Base-by-base conservation (phyloP, 2,888 invertebrate genomes). In the Acanthococcus lagerstroemiae region DNA sequence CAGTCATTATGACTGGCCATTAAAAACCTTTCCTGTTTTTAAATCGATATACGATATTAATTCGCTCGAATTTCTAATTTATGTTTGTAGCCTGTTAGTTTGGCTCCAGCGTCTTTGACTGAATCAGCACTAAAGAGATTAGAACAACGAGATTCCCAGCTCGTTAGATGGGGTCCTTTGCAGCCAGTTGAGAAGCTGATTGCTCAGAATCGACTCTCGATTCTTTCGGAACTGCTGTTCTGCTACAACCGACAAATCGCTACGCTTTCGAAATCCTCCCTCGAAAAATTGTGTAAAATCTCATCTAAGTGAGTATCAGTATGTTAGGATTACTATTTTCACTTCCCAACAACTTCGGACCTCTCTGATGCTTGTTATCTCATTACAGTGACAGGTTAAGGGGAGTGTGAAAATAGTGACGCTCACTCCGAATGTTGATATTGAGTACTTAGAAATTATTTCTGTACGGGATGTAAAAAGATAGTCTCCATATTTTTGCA, bases 161-260 rank as follows among this genome's bases (percentile, higher is more conserved):
- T 89, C 69, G 88, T 95, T 52, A 87, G 85, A 73, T 90, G 94
- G 87, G 95, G 95, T 0, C 95, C 95, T 12, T 81, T 90, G 72
- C 84, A 90, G 15, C 92, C 93, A 75, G 86, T 94, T 52, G 94
- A 95, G 76, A 83, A 84, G 21, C 82, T 96, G 27, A 92, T 91
- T 77, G 90, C 94, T 48, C 93, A 94, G 76, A 95, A 95, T 77
- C 83, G 95, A 68, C 82, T 90, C 70, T 85, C 86, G 76, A 87
- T 95, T n/a, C 84, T 95, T 81, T 86, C 93, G 0, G 89, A 92
- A 60, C 80, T 96, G 37, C 79, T 94, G 67, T 92, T 91, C 76
- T 83, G 91, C 70, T 95, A 90, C 77, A 93, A 93, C 78, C 85
- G 86, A 73, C 88, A 91, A 73, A 80, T 94, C 70, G 86, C 87